phyloP scores from a whole-genome alignment of 2,113 vertebrate species.

The Accipiter virgatus region DNA sequence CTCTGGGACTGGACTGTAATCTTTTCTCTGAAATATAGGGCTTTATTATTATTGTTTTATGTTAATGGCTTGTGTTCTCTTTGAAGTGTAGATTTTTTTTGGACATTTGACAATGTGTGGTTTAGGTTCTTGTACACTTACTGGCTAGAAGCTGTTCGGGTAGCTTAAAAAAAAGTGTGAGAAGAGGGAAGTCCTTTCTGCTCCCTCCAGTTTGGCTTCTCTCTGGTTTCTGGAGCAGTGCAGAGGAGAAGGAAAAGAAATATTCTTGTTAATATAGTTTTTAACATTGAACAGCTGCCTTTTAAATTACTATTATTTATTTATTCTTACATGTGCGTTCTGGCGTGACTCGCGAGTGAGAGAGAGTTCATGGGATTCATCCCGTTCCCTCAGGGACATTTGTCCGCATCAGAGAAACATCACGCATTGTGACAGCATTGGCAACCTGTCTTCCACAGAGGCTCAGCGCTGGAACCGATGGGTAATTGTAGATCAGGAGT shows the following conservation, averaged over 20 bases:
- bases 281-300: slow-evolving; percentile 16
- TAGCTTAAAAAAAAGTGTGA: background rate
- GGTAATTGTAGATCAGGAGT: background rate
- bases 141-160: background rate
- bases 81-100: background rate
- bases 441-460: background rate
- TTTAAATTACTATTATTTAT: background rate
- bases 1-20: background rate
- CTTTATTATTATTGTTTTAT: background rate
- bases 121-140: background rate
- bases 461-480: accelerated
- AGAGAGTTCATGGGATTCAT: background rate
- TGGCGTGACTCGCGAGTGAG: background rate
- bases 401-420: background rate
- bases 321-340: background rate
- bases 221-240: background rate
- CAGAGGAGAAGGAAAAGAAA: background rate
- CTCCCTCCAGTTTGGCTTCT: background rate
- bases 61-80: background rate
- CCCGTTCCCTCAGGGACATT: background rate
- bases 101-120: background rate
- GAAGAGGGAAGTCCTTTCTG: background rate
- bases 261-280: background rate
- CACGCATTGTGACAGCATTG: background rate
- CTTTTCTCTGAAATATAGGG: background rate